phyloP scores from a whole-genome alignment of 2,888 invertebrate species.

The Campaea margaritaria region DNA sequence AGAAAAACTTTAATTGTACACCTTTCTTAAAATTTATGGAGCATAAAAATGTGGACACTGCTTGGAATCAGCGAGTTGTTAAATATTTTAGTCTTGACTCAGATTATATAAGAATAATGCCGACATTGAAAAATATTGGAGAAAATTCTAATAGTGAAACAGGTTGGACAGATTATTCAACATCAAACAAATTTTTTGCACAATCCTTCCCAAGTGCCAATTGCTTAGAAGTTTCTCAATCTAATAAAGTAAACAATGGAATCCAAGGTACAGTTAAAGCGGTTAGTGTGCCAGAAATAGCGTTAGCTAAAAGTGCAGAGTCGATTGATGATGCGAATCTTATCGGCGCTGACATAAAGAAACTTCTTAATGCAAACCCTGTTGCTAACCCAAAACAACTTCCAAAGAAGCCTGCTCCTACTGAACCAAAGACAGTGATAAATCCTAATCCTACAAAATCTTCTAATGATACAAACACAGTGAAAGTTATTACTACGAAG shows the following conservation, averaged over 20 bases:
- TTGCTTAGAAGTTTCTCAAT: neutral
- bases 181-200: neutral
- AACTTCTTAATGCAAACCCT: slow-evolving; percentile 59
- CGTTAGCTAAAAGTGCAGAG: neutral
- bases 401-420: slow-evolving; percentile 52
- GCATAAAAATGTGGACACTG: slow-evolving; percentile 64
- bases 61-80: slow-evolving; percentile 57
- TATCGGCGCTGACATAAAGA: slow-evolving; percentile 34
- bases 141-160: slow-evolving; percentile 41
- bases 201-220: neutral
- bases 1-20: slow-evolving; percentile 60
- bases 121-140: slow-evolving; percentile 48
- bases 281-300: slow-evolving; percentile 1
- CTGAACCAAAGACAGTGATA: too few species aligned
- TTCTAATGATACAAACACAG: slow-evolving; percentile 23
- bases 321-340: slow-evolving; percentile 6
- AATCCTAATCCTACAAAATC: slow-evolving; percentile 51
- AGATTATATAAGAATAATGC: slow-evolving; percentile 61
- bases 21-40: slow-evolving; percentile 71
- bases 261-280: neutral
- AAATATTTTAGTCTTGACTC: slow-evolving; percentile 42
- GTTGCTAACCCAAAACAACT: slow-evolving; percentile 75
- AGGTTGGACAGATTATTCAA: slow-evolving; percentile 45
- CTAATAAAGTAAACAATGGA: neutral
- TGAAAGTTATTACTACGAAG: slow-evolving; percentile 5